Conservation (phyloP, 2,888 invertebrate genomes). For the Orthonevra nobilis region DNA sequence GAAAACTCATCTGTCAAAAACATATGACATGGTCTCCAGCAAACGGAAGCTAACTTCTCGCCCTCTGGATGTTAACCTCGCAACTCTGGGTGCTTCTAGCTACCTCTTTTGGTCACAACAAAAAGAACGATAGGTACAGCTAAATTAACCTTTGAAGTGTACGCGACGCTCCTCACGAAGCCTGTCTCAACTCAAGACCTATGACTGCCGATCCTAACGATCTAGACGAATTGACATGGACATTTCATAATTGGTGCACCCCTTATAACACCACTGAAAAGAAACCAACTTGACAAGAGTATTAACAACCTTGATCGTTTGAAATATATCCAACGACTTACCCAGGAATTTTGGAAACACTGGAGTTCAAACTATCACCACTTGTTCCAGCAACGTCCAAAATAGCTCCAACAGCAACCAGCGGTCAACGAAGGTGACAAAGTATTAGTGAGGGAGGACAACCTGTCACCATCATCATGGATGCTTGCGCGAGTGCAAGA, state of each 20-base stretch:
- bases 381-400: constrained; percentile 41
- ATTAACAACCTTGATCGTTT: not conserved
- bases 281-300: not conserved
- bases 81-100: no score
- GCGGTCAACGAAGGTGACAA: constrained; percentile 5
- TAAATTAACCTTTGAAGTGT: no score
- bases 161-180: not conserved
- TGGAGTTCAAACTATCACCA: constrained; percentile 40
- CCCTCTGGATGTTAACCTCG: no score
- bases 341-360: constrained; percentile 30
- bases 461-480: no score
- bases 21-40: no score
- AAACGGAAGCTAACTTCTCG: no score
- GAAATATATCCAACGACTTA: constrained; percentile 13
- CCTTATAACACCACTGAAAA: not conserved
- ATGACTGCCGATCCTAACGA: not conserved
- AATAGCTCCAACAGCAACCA: constrained; percentile 23
- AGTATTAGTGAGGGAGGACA: not conserved
- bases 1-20: no score
- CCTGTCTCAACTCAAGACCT: not conserved
- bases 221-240: constrained; percentile 3
- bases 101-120: no score
- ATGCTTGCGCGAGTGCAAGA: no score
- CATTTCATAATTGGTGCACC: not conserved
- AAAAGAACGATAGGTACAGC: no score